These are phyloP conservation scores for Archegozetes longisetosus DNA, from an alignment of 1,140 invertebrate genomes.

Conservation along the genomic window DNA sequence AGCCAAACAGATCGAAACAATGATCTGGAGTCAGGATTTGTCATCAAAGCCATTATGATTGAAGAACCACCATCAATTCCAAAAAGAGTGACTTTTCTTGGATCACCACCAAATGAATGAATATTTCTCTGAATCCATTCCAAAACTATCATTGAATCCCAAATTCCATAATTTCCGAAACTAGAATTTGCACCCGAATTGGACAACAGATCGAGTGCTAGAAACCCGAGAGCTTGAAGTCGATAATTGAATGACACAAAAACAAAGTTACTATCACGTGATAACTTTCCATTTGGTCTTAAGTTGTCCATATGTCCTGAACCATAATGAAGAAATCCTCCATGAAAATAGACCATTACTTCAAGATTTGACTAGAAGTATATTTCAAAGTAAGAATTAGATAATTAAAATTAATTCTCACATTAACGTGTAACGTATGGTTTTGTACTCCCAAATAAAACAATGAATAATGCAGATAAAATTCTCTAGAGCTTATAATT, in stretches of 20 bases:
- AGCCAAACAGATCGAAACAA: constrained; percentile 19
- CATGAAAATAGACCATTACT: constrained; percentile 93
- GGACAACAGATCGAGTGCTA: constrained; percentile 18
- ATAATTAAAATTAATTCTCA: too few relatives aligned
- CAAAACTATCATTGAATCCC: constrained; percentile 32
- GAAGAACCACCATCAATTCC: constrained; percentile 20
- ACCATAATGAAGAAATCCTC: constrained; percentile 39
- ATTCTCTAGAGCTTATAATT: too few relatives aligned
- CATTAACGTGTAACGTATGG: too few relatives aligned
- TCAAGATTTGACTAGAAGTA: constrained; percentile 8
- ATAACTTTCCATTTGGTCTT: constrained; percentile 59
- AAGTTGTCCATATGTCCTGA: constrained; percentile 17
- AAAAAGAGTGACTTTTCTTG: constrained; percentile 24
- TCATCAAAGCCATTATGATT: constrained; percentile 19
- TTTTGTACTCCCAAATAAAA: too few relatives aligned
- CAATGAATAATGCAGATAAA: too few relatives aligned
- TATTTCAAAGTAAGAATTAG: neutral
- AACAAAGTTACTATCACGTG: constrained; percentile 33
- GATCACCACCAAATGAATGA: constrained; percentile 31
- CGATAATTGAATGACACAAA: constrained; percentile 92
- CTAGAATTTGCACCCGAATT: constrained; percentile 20
- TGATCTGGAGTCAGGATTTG: constrained; percentile 13
- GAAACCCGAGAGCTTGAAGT: constrained; percentile 66
- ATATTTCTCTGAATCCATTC: constrained; percentile 34
- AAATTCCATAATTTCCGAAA: constrained; percentile 34